Evolutionary conservation across 2,113 vertebrate genomes (phyloP), one percentile per base, ranked within the genome.

Genomic region (Bothrops jararaca): DNA sequence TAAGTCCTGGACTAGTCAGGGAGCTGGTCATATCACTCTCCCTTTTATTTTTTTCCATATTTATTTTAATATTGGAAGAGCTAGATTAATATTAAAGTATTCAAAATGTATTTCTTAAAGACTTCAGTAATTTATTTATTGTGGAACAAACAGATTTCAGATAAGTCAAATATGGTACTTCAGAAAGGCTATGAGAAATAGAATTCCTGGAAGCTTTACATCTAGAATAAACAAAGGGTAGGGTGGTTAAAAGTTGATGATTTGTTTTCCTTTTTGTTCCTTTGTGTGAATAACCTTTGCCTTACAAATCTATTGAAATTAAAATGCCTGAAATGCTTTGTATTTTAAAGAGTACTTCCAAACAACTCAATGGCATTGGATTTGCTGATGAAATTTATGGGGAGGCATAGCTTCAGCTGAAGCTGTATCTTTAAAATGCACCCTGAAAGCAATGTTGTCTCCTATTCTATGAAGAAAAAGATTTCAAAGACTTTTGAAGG

Each of bases 271-370:
- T 74, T 96, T 95, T 96, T 96, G 94, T 97, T 97, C 94, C 96
- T 98, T 97, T 98, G 97, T 97, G 93, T 95, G 95, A 97, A 96
- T 93, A 93, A 93, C 96, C 95, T 96, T 96, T 97, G 97, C 96
- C 96, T 97, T 97, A 97, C 97, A 97, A 98, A 97, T 91, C 64
- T 91, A 85, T 95, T 96, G 97, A 96, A 97, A 98, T 98, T 98
- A 98, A 98, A 97, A 98, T 98, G 58, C 94, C 96, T 98, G 95
- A 95, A 96, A 98, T 98, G 97, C 97, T 95, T 98, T 48, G 85
- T 96, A 98, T 98, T 97, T 98, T 98, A 97, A 97, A 94, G 95
- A 95, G 94, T 95, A 92, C 91, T 93, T 97, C 95, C 97, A 96
- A 95, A 95, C 94, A 48, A 93, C 95, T 97, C 29, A 64, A 93